A percentile compares a stretch with the other conserved stretches of the same genome.
Conservation (phyloP, 2,113 vertebrate genomes). For the Tragulus kanchil region DNA sequence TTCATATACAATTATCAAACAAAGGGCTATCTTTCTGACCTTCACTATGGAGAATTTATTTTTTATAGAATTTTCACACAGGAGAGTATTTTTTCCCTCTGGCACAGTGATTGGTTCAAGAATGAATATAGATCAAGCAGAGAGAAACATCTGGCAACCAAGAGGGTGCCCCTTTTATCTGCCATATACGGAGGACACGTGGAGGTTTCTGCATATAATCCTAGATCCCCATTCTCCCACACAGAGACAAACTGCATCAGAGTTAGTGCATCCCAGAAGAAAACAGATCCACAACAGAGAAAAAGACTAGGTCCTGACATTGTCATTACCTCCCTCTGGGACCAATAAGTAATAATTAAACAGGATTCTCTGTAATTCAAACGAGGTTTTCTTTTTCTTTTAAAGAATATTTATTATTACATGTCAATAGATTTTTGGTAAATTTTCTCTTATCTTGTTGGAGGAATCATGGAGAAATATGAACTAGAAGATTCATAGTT, state of each 20-base stretch:
- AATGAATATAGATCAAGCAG: neutral
- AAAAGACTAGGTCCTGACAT: neutral
- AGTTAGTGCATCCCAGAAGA: neutral
- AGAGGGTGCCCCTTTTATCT: neutral
- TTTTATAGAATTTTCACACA: neutral
- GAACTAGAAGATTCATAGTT: neutral
- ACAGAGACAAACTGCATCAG: neutral
- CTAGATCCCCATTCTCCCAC: neutral
- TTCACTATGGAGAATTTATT: neutral
- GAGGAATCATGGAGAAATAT: neutral
- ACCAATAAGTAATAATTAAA: neutral
- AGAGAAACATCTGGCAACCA: neutral
- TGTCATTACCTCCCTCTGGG: neutral
- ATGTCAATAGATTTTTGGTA: neutral
- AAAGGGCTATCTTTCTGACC: neutral
- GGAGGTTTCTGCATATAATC: neutral
- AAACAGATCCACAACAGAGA: neutral
- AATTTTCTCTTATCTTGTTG: neutral
- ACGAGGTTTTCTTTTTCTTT: neutral
- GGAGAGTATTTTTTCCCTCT: neutral
- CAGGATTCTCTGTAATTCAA: neutral
- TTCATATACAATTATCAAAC: neutral
- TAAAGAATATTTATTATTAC: slow-evolving; percentile 45
- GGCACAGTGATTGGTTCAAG: neutral
- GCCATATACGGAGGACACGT: neutral